Percentiles rank a stretch among this genome's conserved stretches.
phyloP scores from a whole-genome alignment of 2,797 vertebrate genomes.

The Tragelaphus eurycerus region DNA sequence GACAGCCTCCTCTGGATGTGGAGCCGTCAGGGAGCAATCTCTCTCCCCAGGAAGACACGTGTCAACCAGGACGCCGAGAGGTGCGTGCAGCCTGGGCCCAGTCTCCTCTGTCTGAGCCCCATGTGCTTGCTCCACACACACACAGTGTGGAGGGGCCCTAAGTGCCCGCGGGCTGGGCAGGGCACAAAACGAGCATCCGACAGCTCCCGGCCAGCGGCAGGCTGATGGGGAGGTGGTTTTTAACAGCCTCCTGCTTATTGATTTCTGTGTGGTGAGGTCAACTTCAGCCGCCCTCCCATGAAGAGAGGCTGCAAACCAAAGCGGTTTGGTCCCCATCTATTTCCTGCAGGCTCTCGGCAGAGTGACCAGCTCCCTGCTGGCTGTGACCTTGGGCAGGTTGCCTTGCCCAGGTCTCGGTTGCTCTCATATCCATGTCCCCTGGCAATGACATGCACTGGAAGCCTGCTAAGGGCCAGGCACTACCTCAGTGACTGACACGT shows the following conservation, averaged over 20 bases:
- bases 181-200: not conserved
- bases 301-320: constrained; percentile 55
- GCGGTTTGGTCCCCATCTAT: constrained; percentile 60
- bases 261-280: constrained; percentile 42
- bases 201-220: not conserved
- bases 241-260: constrained; percentile 60
- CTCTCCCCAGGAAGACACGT: constrained; percentile 62
- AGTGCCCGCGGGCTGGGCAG: not conserved
- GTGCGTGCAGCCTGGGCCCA: constrained; percentile 2
- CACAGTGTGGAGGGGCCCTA: not conserved
- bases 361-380: not conserved
- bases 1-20: constrained; percentile 47
- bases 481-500: not conserved
- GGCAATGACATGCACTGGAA: rapidly evolving
- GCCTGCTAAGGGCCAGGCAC: not conserved
- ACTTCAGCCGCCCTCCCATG: not conserved
- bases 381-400: constrained; percentile 51
- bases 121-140: rapidly evolving
- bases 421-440: not conserved
- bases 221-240: constrained; percentile 47
- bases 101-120: not conserved
- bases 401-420: not conserved
- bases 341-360: constrained; percentile 69
- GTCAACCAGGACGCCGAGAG: constrained; percentile 57
- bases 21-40: constrained; percentile 74